Evolutionary conservation across 92 coral and sea anemone species (phyloP).

Genomic region (Bergia puertoricense): DNA sequence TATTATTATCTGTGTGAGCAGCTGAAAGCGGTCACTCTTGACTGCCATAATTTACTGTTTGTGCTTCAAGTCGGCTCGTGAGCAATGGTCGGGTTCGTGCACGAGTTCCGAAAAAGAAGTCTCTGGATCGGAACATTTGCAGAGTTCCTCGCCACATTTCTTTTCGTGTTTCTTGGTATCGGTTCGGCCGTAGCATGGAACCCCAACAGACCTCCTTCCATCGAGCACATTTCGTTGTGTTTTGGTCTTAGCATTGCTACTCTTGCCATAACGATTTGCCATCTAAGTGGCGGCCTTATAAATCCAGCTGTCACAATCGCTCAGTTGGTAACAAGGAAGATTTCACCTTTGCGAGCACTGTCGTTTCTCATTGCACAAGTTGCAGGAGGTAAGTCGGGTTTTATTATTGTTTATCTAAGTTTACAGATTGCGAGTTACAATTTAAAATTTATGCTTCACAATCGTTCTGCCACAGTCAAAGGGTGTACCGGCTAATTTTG

Average conservation of each 20-base stretch:
- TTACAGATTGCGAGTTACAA: neutral
- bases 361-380: constrained; percentile 77
- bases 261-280: constrained; percentile 79
- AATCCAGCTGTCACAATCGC: constrained; percentile 96
- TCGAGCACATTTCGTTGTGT: constrained; percentile 77
- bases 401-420: neutral
- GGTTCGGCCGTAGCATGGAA: constrained; percentile 89
- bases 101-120: constrained; percentile 30
- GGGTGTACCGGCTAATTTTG: neutral
- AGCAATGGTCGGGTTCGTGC: constrained; percentile 10
- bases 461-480: neutral
- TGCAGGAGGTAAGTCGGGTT: constrained; percentile 76
- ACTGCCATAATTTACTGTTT: too few relatives aligned
- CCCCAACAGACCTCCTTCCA: constrained; percentile 69
- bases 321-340: constrained; percentile 72
- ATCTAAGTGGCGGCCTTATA: constrained; percentile 89
- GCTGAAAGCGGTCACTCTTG: neutral
- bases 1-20: neutral
- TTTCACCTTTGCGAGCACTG: constrained; percentile 69
- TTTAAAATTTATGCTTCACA: neutral
- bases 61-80: neutral
- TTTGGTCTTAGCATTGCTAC: constrained; percentile 90
- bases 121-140: constrained; percentile 84
- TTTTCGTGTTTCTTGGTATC: constrained; percentile 86
- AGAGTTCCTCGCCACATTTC: constrained; percentile 80